Evolutionary conservation across 1,140 invertebrate genomes (phyloP).

Genomic region (Drosophila erecta): DNA sequence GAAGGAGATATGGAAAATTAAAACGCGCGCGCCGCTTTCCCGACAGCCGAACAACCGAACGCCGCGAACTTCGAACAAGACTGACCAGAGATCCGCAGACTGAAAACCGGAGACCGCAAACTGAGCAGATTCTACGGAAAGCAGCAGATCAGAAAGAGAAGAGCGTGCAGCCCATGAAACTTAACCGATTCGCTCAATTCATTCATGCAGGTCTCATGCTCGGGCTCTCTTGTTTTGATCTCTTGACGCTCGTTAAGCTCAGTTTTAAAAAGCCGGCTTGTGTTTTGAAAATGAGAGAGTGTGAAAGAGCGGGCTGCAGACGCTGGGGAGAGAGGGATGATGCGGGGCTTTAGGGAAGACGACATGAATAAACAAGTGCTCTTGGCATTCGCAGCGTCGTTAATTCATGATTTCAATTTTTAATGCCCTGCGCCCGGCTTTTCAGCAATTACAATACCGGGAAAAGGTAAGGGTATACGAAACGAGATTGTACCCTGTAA

Average conservation of each 20-base stretch:
- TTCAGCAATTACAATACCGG: conserved; percentile 59
- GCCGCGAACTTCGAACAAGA: conserved; percentile 80
- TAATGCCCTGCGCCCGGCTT: conserved; percentile 73
- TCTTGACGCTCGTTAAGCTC: conserved; percentile 54
- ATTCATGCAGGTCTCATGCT: no score
- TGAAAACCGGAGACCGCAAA: conserved; percentile 35
- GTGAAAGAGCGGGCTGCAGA: not conserved
- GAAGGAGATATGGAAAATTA: conserved; percentile 17
- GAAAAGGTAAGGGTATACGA: conserved; percentile 15
- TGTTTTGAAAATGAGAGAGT: conserved; percentile 8
- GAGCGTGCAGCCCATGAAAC: conserved; percentile 27
- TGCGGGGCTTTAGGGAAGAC: conserved; percentile 3
- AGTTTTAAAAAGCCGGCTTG: conserved; percentile 62
- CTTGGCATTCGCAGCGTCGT: conserved; percentile 79
- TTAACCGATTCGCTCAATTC: conserved; percentile 60
- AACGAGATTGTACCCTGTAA: conserved; percentile 1
- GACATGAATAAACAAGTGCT: conserved; percentile 82
- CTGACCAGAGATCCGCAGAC: conserved; percentile 47
- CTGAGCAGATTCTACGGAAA: conserved; percentile 35
- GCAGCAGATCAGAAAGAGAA: conserved; percentile 12
- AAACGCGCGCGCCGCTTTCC: conserved; percentile 60
- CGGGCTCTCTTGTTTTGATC: conserved; percentile 7
- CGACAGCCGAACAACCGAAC: conserved; percentile 66
- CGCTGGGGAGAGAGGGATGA: not conserved
- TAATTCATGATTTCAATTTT: conserved; percentile 83